phyloP scores from a whole-genome alignment of 2,888 invertebrate genomes.

The Globia sparganii region DNA sequence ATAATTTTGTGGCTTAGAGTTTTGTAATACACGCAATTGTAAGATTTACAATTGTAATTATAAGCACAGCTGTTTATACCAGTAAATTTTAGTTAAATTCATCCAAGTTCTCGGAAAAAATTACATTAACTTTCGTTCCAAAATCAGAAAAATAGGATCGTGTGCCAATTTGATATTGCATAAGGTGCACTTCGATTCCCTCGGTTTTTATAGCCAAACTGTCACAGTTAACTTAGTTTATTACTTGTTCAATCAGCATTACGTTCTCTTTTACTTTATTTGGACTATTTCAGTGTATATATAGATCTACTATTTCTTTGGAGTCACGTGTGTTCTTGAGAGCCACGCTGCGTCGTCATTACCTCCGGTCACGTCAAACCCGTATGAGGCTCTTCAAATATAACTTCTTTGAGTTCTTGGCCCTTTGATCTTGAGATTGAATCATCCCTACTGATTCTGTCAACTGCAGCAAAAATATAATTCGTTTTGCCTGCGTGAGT shows the following conservation, averaged over 20 bases:
- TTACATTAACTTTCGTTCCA: conserved; percentile 4
- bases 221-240: conserved; percentile 43
- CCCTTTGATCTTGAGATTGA: conserved; percentile 31
- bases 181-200: conserved; percentile 29
- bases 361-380: conserved; percentile 41
- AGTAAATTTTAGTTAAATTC: conserved; percentile 9
- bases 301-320: conserved; percentile 23
- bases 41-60: not conserved
- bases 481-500: not conserved
- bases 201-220: conserved; percentile 36
- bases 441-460: not conserved
- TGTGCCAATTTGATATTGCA: conserved; percentile 37
- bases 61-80: not conserved
- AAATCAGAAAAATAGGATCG: conserved; percentile 18
- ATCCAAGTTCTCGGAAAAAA: conserved; percentile 9
- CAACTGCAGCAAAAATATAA: not conserved
- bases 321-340: conserved; percentile 43
- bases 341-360: conserved; percentile 41
- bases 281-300: conserved; percentile 12
- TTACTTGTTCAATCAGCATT: conserved; percentile 42
- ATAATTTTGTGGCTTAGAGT: not conserved
- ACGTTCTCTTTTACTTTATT: conserved; percentile 37
- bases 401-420: conserved; percentile 19
- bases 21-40: not conserved
- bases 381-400: conserved; percentile 8